Evolutionary conservation across 2,113 vertebrate species (phyloP), one percentile per base, ranked within the genome.

Genomic region (Archocentrus centrarchus): DNA sequence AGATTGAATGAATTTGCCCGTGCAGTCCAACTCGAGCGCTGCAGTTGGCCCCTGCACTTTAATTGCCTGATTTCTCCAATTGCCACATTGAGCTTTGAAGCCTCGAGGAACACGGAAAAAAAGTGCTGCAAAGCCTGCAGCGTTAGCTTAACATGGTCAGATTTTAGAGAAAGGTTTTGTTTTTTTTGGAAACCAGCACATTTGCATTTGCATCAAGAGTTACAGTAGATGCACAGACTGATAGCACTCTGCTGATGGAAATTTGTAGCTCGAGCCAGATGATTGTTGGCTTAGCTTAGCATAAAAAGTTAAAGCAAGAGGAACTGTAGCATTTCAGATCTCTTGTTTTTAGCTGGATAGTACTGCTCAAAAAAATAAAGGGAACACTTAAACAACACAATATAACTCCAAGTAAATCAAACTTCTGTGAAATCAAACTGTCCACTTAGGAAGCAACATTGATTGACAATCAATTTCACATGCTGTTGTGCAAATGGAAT

Each of bases 11-110:
- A 11, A 20, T 68, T 62, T 35, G 3, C 18, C 17, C 6, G 3
- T 2, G 2, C 20, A 39, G 47, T 11, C 39, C 37, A 75, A 30
- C 44, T 22, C 6, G 55, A 75, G 60, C 63, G 53, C 75, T 10
- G 27, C 61, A 41, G 76, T 2, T 86, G 78, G 75, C 80, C 79
- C 87, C 81, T 79, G 13, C 57, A 14, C 53, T 84, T 13, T 85
- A 78, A 87, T 78, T 81, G 70, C 44, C 77, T 81, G 27, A 70
- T 89, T 86, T 86, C 37, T 81, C 62, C 64, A 68, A 73, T 47
- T 9, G 2, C 58, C 11, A 64, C 44, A 64, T 14, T 2, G 50
- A 79, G 63, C 41, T 30, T 44, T 68, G 47, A 86, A 75, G 39
- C 81, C 66, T 79, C 39, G 59, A 82, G 82, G 79, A 83, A n/a